These are phyloP conservation scores for Drosophila multiciliata DNA, from an alignment of 2,888 invertebrate species.

Conservation along the genomic window DNA sequence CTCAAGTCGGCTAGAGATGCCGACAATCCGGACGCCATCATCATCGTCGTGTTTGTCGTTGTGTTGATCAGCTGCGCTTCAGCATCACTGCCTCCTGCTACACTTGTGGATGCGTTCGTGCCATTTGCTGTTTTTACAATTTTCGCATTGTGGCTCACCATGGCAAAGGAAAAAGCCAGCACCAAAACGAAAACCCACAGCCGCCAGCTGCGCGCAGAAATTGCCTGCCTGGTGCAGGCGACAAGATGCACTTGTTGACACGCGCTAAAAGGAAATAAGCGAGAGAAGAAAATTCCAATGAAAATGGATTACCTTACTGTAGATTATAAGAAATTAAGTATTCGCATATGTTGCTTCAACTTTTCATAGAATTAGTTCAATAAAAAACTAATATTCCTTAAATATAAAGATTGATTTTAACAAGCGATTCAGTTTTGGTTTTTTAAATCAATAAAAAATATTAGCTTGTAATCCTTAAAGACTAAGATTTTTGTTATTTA, in stretches of 20 bases:
- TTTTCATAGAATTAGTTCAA: not conserved
- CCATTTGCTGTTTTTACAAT: constrained; percentile 81
- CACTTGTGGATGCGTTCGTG: constrained; percentile 63
- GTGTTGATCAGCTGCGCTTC: constrained; percentile 47
- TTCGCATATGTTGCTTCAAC: constrained; percentile 10
- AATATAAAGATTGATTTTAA: not conserved
- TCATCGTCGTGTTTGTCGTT: constrained; percentile 44
- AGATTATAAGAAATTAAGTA: constrained; percentile 32
- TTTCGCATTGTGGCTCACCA: constrained; percentile 79
- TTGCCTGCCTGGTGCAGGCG: constrained; percentile 58
- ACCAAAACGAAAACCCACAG: constrained; percentile 53
- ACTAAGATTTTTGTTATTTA: not conserved
- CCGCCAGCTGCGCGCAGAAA: constrained; percentile 67
- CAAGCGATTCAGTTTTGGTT: not conserved
- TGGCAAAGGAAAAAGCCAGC: constrained; percentile 43
- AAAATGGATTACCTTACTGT: constrained; percentile 22
- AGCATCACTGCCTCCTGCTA: constrained; percentile 64
- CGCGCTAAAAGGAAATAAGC: constrained; percentile 35
- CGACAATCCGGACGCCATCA: constrained; percentile 58
- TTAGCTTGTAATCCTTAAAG: too few species aligned
- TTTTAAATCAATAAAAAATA: not conserved
- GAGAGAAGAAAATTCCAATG: constrained; percentile 13
- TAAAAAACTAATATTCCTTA: not conserved
- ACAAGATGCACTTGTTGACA: constrained; percentile 60
- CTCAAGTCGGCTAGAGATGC: constrained; percentile 66